Evolutionary conservation across 2,113 vertebrate genomes (phyloP).

Genomic region (Mesembrinibis cayennensis): DNA sequence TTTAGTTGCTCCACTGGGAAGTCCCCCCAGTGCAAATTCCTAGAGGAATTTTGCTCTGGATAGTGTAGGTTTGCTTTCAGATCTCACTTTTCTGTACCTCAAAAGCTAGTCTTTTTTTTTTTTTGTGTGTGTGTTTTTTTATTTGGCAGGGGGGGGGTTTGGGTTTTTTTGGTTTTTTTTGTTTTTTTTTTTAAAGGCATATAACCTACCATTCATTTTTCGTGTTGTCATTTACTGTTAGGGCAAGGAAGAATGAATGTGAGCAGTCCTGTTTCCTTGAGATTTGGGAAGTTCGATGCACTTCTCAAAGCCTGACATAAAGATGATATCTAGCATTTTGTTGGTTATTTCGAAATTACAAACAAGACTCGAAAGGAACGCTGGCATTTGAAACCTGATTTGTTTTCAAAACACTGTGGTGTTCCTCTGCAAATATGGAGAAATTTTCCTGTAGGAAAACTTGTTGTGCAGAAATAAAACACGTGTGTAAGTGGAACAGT

Average conservation of each 20-base stretch:
- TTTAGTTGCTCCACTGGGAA: not conserved
- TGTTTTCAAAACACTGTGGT: not conserved
- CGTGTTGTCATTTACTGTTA: not conserved
- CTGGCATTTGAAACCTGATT: not conserved
- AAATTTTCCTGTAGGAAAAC: not conserved
- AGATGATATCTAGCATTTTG: not conserved
- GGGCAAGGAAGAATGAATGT: not conserved
- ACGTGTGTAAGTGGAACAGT: not conserved
- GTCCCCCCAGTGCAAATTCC: not conserved
- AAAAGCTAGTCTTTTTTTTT: not conserved
- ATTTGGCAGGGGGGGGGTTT: no score
- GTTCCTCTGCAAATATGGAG: not conserved
- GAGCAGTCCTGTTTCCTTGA: not conserved
- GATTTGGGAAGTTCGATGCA: rapidly evolving
- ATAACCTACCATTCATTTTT: not conserved
- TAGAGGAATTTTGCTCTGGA: not conserved
- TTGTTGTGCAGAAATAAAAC: not conserved
- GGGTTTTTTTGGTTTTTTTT: not conserved
- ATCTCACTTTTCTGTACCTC: not conserved
- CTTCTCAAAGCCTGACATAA: not conserved
- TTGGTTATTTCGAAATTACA: not conserved
- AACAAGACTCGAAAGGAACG: not conserved
- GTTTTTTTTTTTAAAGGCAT: not conserved
- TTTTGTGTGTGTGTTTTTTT: no score
- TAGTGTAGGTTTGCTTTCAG: not conserved